These are phyloP conservation scores for Mionectes macconnelli DNA, from an alignment of 2,113 vertebrate species.

Conservation along the genomic window DNA sequence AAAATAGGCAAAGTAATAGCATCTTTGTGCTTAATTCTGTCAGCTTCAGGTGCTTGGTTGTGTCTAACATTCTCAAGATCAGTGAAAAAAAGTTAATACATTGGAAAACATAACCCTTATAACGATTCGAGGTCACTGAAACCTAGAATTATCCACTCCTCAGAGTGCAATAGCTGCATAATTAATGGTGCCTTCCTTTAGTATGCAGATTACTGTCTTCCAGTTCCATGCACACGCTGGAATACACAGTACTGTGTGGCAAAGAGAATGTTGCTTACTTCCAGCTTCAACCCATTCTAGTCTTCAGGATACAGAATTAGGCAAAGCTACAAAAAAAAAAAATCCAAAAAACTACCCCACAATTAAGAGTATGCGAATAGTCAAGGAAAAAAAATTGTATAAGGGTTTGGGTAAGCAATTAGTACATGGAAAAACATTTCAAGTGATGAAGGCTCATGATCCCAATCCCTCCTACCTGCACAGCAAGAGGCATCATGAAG, in stretches of 20 bases:
- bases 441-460: not conserved
- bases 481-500: not conserved
- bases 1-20: not conserved
- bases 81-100: not conserved
- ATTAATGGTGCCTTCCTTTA: not conserved
- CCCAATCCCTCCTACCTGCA: not conserved
- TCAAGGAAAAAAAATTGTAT: not conserved
- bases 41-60: not conserved
- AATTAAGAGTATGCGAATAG: not conserved
- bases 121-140: not conserved
- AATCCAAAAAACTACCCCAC: not conserved
- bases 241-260: not conserved
- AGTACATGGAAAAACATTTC: not conserved
- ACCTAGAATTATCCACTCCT: conserved; percentile 5
- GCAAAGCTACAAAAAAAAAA: not conserved
- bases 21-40: not conserved
- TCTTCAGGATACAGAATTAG: not conserved
- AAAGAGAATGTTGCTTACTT: not conserved
- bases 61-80: not conserved
- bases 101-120: not conserved
- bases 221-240: not conserved
- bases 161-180: not conserved
- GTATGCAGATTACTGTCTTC: not conserved
- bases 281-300: not conserved
- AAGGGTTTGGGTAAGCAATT: not conserved